Percentiles rank a stretch among this genome's conserved stretches.
phyloP scores from a whole-genome alignment of 2,888 invertebrate genomes.

The Cataglyphis livida region DNA sequence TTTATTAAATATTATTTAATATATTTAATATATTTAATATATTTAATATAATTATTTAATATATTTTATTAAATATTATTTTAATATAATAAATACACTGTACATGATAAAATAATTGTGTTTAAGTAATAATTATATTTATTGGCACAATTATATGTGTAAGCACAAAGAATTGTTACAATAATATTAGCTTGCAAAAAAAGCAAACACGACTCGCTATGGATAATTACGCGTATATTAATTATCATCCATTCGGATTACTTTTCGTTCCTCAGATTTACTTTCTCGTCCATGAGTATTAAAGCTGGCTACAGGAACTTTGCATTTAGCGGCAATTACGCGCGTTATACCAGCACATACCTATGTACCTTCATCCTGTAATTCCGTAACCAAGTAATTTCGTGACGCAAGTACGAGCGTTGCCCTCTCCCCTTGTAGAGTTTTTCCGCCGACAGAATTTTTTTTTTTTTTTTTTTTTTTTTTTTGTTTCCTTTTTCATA shows the following conservation, averaged over 20 bases:
- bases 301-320: slow-evolving; percentile 31
- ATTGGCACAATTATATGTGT: background rate
- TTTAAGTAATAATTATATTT: background rate
- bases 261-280: slow-evolving; percentile 9
- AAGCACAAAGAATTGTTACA: background rate
- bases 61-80: too few species aligned
- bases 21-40: too few species aligned
- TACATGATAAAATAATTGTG: background rate
- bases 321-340: slow-evolving; percentile 40
- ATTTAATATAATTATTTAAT: too few species aligned
- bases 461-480: background rate
- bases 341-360: background rate
- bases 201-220: background rate
- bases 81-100: background rate
- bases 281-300: slow-evolving; percentile 14
- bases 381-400: background rate
- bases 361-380: slow-evolving; percentile 5
- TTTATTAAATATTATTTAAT: too few species aligned
- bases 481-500: background rate
- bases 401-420: slow-evolving; percentile 11
- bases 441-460: slow-evolving; percentile 8
- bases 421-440: slow-evolving; percentile 6
- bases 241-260: background rate
- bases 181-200: background rate
- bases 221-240: background rate